Evolutionary conservation across 2,888 invertebrate genomes (phyloP), one percentile per base, ranked within the genome.

Genomic region (Margaritifera margaritifera): DNA sequence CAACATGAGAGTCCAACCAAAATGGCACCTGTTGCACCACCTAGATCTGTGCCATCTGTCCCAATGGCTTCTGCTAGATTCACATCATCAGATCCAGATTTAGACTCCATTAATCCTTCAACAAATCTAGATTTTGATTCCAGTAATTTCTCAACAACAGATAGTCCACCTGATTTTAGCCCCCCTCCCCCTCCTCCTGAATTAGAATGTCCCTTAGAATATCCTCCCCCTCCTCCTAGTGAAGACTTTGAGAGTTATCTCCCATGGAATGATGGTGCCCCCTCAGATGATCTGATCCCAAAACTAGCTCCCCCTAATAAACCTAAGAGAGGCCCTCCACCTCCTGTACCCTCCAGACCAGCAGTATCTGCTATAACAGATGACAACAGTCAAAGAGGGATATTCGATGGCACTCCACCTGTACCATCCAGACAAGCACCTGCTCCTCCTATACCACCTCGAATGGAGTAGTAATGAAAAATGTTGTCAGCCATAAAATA

Each of bases 401-500:
- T 57, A 55, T 60, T 54, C 5, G 24, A 60, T 54, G 69, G 62
- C 27, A 64, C 66, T 50, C 80, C 78, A n/a, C 79, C 77, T 67
- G 82, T 78, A 6, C 79, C 79, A 8, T 58, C 73, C 55, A 66
- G 79, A 20, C 74, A 80, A 24, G 74, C 77, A 42, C 68, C 67
- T n/a, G 78, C 78, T 18, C 83, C 83, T 6, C 81, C 81, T 69
- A 80, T 83, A 19, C 85, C 85, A 8, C 42, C 42, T 42, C 42
- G 42, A 42, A 42, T 42, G 42, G 42, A 42, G 3, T 42, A 42
- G 42, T 2, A n/a, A n/a, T 42, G 15, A 2, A 42, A 11, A 42
- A 42, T 2, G 0, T 42, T 1, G 11, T 42, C 0, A 15, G 11
- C 42, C 42, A 42, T 3, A 42, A 11, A 42, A 42, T 42, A 42